Evolutionary conservation across 2,113 vertebrate species (phyloP).

Genomic region (Oxyura jamaicensis): DNA sequence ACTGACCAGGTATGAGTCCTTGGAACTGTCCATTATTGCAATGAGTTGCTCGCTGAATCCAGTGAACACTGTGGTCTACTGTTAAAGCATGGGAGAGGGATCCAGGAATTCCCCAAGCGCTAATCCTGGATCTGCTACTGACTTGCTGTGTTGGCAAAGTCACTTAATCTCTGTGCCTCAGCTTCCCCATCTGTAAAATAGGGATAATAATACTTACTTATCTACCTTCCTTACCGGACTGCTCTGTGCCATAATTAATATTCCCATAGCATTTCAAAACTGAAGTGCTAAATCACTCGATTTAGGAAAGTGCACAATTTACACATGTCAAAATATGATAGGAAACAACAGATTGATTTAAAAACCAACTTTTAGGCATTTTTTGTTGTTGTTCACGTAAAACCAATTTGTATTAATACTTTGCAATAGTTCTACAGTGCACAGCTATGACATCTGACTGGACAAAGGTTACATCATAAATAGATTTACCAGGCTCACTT

Average conservation of each 20-base stretch:
- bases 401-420: background rate
- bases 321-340: background rate
- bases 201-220: slow-evolving; percentile 54
- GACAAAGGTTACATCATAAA: background rate
- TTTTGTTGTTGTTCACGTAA: background rate
- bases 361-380: background rate
- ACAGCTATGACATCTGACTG: background rate
- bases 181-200: slow-evolving; percentile 66
- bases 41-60: slow-evolving; percentile 54
- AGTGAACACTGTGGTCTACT: slow-evolving; percentile 44
- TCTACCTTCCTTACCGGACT: background rate
- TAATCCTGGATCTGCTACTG: slow-evolving; percentile 59
- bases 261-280: background rate
- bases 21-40: slow-evolving; percentile 62
- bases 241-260: background rate
- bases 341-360: background rate
- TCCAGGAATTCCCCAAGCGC: background rate
- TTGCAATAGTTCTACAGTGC: background rate
- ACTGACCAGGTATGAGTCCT: slow-evolving; percentile 57
- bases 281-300: background rate
- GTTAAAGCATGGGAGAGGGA: slow-evolving; percentile 50
- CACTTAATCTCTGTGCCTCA: slow-evolving; percentile 66
- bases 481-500: background rate
- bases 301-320: background rate
- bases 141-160: slow-evolving; percentile 48